A percentile compares a stretch with the other conserved stretches of the same genome.
Evolutionary conservation across 2,113 vertebrate genomes (phyloP).

Genomic region (Agapornis roseicollis): DNA sequence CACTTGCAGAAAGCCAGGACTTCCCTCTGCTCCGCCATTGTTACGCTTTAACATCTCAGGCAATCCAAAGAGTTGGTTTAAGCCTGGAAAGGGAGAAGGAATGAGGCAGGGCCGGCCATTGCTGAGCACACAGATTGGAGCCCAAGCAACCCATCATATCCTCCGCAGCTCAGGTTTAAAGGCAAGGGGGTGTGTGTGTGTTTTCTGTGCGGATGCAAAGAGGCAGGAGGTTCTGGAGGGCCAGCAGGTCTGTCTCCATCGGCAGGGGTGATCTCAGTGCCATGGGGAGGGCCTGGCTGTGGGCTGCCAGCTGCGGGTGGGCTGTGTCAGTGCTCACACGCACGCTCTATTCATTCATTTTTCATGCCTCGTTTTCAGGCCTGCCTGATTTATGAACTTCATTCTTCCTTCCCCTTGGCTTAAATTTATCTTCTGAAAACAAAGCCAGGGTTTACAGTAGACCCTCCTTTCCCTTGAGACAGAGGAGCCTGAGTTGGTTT

Average conservation of each 20-base stretch:
- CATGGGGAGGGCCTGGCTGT: neutral
- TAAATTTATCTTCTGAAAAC: constrained; percentile 45
- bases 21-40: neutral
- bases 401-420: constrained; percentile 47
- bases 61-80: neutral
- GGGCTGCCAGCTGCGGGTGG: neutral
- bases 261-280: neutral
- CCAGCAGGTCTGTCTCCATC: neutral
- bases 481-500: neutral
- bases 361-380: constrained; percentile 50
- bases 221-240: neutral
- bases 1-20: neutral
- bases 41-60: neutral
- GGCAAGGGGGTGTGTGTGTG: fast-evolving
- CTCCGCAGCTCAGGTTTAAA: neutral
- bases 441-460: neutral
- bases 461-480: neutral
- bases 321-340: neutral
- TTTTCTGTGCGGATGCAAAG: neutral
- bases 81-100: neutral
- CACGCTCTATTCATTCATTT: neutral
- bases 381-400: constrained; percentile 46
- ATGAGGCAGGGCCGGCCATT: fast-evolving
- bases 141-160: neutral
- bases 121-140: neutral